phyloP scores from a whole-genome alignment of 1,140 invertebrate species.

The Phymorhynchus buccinoides region DNA sequence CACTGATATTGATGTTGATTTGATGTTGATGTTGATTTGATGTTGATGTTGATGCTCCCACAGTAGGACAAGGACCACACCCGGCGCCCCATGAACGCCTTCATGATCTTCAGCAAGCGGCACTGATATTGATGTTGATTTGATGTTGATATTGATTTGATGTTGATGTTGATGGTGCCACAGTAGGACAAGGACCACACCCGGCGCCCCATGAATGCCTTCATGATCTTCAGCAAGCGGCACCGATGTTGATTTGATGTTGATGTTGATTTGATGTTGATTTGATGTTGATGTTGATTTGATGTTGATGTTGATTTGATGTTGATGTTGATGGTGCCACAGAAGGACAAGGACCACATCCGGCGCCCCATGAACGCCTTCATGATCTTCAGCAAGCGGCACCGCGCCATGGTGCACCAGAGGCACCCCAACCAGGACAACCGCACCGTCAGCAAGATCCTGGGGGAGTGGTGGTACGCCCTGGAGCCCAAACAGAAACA shows the following conservation, averaged over 20 bases:
- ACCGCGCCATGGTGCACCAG: slow-evolving; percentile 95
- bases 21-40: no score
- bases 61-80: slow-evolving; percentile 78
- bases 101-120: no score
- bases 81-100: slow-evolving; percentile 98
- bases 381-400: slow-evolving; percentile 99
- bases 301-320: no score
- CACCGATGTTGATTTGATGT: slow-evolving; percentile 96
- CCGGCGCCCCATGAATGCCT: slow-evolving; percentile 98
- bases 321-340: slow-evolving; percentile 13
- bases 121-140: no score
- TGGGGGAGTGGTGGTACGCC: slow-evolving; percentile 99
- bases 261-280: no score
- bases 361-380: slow-evolving; percentile 99
- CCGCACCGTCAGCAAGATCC: slow-evolving; percentile 97
- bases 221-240: slow-evolving; percentile 99
- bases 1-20: no score
- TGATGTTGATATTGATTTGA: no score
- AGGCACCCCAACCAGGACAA: slow-evolving; percentile 98
- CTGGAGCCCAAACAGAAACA: slow-evolving; percentile 92
- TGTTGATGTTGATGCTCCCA: not conserved
- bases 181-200: slow-evolving; percentile 78
- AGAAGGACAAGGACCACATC: slow-evolving; percentile 78
- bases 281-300: no score
- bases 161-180: slow-evolving; percentile 12